Evolutionary conservation across 1,140 invertebrate genomes (phyloP), one percentile per base, ranked within the genome.

Genomic region (Penaeus vannamei): DNA sequence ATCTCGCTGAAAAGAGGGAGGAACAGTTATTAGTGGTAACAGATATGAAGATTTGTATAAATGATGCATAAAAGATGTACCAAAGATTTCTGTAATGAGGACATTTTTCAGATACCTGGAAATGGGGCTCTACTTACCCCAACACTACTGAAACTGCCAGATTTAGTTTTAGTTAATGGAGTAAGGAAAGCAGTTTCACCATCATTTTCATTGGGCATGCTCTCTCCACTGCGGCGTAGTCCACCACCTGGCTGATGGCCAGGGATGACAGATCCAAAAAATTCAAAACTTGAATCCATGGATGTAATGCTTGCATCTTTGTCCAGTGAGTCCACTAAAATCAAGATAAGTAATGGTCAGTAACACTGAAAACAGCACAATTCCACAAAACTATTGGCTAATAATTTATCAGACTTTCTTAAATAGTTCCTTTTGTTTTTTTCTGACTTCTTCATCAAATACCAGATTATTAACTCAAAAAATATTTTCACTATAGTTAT

Each of bases 261-360:
- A 42, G 89, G 85, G 46, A 90, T 86, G 20, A 90, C 85, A 72
- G 89, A 90, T 32, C 89, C 89, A 66, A 83, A 86, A 23, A 90
- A 62, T 46, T 90, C 89, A 90, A 90, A 90, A 77, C 89, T 90
- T 5, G 84, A 86, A 42, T 90, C 89, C 81, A 86, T 76, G 14
- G 84, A 90, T 10, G 46, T 77, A 42, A 69, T 84, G 36, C 87
- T 89, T 10, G 32, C 60, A 42, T 90, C 88, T 62, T 81, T 85
- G 60, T 85, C 79, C 76, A 80, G 42, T 66, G 59, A 26, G 0
- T 83, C 76, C 14, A 46, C 66, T 85, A 46, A 22, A 72, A 85
- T 36, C 20, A 26, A 22, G 60, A 12, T n/a, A 22, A 87, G 53
- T 81, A 10, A 81, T 82, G 12, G 14, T 29, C 8, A 36, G n/a